phyloP scores from a whole-genome alignment of 2,888 invertebrate genomes.

The Lochmaea capreae region DNA sequence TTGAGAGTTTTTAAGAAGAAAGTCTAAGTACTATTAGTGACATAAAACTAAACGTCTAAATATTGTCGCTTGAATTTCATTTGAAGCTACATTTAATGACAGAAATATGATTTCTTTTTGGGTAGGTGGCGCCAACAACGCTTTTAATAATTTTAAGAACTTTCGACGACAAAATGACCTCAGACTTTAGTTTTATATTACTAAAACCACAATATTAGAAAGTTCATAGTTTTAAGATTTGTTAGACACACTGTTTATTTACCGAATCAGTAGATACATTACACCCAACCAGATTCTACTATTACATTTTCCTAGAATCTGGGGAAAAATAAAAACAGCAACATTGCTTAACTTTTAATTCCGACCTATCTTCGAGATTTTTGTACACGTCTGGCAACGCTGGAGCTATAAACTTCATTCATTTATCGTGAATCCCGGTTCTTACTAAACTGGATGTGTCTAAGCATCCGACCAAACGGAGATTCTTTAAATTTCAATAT shows the following conservation, averaged over 20 bases:
- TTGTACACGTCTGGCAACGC: background rate
- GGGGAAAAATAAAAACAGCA: background rate
- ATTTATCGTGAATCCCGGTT: no score
- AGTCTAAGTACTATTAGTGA: constrained; percentile 13
- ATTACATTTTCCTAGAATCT: background rate
- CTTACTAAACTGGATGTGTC: background rate
- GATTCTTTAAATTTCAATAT: background rate
- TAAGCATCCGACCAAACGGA: background rate
- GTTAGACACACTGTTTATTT: constrained; percentile 22
- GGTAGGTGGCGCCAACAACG: background rate
- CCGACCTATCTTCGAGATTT: no score
- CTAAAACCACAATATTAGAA: constrained; percentile 25
- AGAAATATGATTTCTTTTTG: background rate
- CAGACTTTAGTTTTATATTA: constrained; percentile 15
- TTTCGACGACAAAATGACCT: background rate
- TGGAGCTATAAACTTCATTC: no score
- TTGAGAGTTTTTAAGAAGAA: constrained; percentile 15
- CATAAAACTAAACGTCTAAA: background rate
- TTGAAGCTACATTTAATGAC: background rate
- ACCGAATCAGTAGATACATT: constrained; percentile 7
- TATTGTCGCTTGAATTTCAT: background rate
- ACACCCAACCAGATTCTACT: background rate
- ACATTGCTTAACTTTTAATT: background rate
- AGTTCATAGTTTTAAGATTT: constrained; percentile 32
- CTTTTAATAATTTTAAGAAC: background rate